phyloP scores from a whole-genome alignment of 2,888 invertebrate species.

The Eilema griseolum region DNA sequence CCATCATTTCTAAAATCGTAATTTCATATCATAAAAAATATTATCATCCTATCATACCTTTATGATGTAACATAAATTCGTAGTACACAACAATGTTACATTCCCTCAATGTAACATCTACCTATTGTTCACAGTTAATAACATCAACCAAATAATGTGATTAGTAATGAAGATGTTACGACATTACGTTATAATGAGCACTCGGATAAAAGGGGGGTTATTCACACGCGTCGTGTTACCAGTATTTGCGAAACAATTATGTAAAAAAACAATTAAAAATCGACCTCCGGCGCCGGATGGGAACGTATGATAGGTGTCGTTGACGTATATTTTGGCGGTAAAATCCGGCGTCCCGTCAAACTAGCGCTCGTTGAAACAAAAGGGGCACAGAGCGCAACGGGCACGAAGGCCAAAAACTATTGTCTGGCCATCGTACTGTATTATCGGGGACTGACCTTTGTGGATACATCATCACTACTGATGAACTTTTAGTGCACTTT shows the following conservation, averaged over 20 bases:
- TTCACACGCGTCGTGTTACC: slow-evolving; percentile 70
- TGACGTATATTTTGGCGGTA: slow-evolving; percentile 69
- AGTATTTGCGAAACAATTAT: slow-evolving; percentile 74
- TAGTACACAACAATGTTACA: slow-evolving; percentile 43
- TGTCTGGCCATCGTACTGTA: slow-evolving; percentile 57
- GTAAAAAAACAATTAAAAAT: slow-evolving; percentile 79
- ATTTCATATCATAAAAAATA: background rate
- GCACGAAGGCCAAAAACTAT: slow-evolving; percentile 81
- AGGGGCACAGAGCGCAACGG: slow-evolving; percentile 77
- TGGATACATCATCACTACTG: slow-evolving; percentile 43
- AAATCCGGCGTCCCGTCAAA: slow-evolving; percentile 44
- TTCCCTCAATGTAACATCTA: slow-evolving; percentile 45
- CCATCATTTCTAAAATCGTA: background rate
- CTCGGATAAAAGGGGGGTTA: slow-evolving; percentile 63
- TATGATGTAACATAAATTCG: slow-evolving; percentile 37
- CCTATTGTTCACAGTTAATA: slow-evolving; percentile 49
- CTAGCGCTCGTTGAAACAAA: slow-evolving; percentile 75
- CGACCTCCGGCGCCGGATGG: slow-evolving; percentile 78
- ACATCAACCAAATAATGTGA: slow-evolving; percentile 51
- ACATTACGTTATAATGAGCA: slow-evolving; percentile 52
- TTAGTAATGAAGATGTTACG: slow-evolving; percentile 54
- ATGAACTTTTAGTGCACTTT: slow-evolving; percentile 52
- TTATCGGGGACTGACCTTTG: slow-evolving; percentile 80
- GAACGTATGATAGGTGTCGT: slow-evolving; percentile 66
- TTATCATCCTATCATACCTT: slow-evolving; percentile 36